Conservation (phyloP, 2,113 vertebrate species). For the Ctenodactylus gundi region DNA sequence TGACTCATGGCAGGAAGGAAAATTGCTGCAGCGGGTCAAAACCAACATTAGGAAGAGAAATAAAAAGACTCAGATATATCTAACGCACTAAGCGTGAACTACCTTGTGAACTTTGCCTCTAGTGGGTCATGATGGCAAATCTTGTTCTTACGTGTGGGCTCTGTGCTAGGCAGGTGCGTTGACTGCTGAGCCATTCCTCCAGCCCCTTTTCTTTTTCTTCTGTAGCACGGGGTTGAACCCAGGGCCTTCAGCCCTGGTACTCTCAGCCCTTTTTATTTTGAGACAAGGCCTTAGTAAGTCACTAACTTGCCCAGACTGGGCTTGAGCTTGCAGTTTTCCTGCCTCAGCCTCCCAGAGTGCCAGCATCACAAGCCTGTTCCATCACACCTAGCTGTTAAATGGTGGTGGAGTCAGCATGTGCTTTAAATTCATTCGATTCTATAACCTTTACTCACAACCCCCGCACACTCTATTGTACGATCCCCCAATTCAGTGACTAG, state of each 20-base stretch:
- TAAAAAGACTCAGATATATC: neutral
- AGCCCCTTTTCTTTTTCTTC: no score
- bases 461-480: neutral
- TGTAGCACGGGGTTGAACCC: no score
- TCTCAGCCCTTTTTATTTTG: no score
- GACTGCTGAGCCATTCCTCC: no score
- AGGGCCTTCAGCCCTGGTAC: no score
- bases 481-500: neutral
- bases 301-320: no score
- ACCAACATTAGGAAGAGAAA: constrained; percentile 20
- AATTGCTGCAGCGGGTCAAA: constrained; percentile 5
- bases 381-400: neutral
- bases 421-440: neutral
- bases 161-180: no score
- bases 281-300: no score
- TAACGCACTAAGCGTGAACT: neutral
- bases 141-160: neutral
- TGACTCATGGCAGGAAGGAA: constrained; percentile 20
- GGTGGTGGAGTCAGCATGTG: neutral
- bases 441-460: neutral
- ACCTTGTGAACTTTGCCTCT: neutral
- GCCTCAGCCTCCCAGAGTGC: no score
- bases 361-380: no score
- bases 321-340: no score
- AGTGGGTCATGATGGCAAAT: neutral